Percentiles rank a stretch among this genome's conserved stretches.
Evolutionary conservation across 2,888 invertebrate genomes (phyloP).

Genomic region (Listrodromus nycthemerus): DNA sequence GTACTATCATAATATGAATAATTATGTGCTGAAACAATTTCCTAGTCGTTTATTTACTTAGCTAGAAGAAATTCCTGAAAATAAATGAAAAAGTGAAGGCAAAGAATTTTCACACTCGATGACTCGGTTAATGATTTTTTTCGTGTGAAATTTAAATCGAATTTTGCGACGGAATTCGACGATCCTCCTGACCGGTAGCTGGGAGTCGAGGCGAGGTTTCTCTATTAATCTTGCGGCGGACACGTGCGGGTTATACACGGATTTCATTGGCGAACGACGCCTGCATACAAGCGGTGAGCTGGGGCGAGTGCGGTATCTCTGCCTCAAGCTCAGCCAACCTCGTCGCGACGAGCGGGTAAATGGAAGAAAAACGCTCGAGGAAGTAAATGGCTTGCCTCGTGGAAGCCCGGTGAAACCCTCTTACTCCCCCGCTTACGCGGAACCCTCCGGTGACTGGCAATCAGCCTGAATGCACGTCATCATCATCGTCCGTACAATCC

Average conservation of each 20-base stretch:
- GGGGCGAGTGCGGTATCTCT: slow-evolving; percentile 11
- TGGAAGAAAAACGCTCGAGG: slow-evolving; percentile 66
- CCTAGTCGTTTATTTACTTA: too few relatives aligned
- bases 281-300: slow-evolving; percentile 58
- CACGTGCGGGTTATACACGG: slow-evolving; percentile 15
- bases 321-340: slow-evolving; percentile 16
- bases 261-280: slow-evolving; percentile 47
- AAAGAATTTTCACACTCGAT: too few relatives aligned
- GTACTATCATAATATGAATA: too few relatives aligned
- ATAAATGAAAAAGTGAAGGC: too few relatives aligned
- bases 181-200: slow-evolving; percentile 6
- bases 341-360: slow-evolving; percentile 51
- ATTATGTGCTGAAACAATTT: too few relatives aligned
- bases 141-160: slow-evolving; percentile 10
- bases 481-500: slow-evolving; percentile 69
- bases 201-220: not conserved
- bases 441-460: slow-evolving; percentile 69
- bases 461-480: slow-evolving; percentile 76
- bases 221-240: slow-evolving; percentile 3
- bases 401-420: slow-evolving; percentile 58
- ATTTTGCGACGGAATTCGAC: slow-evolving; percentile 37
- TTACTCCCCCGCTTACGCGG: slow-evolving; percentile 47
- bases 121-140: not conserved
- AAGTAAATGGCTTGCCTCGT: slow-evolving; percentile 69
- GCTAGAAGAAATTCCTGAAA: too few relatives aligned